Conservation (phyloP, 2,113 vertebrate species). For the Mandrillus leucophaeus region DNA sequence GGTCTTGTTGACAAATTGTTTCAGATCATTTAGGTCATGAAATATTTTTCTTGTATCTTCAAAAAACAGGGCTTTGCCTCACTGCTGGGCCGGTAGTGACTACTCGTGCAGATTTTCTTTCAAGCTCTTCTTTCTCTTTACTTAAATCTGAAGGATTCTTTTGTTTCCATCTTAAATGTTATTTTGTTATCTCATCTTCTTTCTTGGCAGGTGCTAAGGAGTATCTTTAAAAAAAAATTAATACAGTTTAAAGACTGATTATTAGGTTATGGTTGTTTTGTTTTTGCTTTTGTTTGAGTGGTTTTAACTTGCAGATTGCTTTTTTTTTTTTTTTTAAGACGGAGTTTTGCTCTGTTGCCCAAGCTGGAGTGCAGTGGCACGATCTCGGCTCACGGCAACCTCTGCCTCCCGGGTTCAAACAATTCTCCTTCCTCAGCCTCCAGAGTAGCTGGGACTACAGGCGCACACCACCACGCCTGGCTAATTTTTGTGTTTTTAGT, state of each 20-base stretch:
- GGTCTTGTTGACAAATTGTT: background rate
- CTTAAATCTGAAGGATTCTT: conserved; percentile 48
- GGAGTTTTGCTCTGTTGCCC: too few species aligned
- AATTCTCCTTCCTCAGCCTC: too few species aligned
- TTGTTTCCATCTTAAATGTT: conserved; percentile 50
- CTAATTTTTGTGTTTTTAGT: too few species aligned
- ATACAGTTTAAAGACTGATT: background rate
- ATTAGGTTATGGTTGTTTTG: background rate
- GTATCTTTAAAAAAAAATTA: background rate
- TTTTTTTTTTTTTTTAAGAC: background rate
- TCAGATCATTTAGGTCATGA: conserved; percentile 27
- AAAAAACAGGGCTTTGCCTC: background rate
- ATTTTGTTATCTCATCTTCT: background rate
- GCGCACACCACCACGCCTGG: too few species aligned
- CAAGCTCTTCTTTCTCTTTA: conserved; percentile 33
- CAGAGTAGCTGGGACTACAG: too few species aligned
- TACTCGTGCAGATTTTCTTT: conserved; percentile 30
- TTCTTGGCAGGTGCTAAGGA: conserved; percentile 7
- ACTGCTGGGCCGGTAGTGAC: background rate
- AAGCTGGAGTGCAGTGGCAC: too few species aligned
- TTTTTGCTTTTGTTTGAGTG: background rate
- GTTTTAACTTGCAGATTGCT: background rate
- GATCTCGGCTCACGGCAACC: too few species aligned
- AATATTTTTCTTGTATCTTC: background rate
- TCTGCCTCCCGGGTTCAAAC: too few species aligned